Evolutionary conservation across 2,797 vertebrate species (phyloP), one percentile per base, ranked within the genome.

Genomic region (Hyperoplus lanceolatus): DNA sequence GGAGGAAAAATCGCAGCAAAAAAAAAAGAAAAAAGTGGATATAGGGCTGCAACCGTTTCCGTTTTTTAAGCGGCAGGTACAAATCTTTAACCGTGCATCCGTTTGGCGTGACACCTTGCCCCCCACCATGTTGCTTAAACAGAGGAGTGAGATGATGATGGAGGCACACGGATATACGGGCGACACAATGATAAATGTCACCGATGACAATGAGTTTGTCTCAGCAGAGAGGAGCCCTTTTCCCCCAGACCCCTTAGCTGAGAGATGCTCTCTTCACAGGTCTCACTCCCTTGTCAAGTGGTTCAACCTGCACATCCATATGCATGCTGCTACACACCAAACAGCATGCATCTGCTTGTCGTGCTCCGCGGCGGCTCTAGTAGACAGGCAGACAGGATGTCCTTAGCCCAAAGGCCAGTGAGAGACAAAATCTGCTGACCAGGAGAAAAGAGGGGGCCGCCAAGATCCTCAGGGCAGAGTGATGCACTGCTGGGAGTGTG

Each of bases 161-260:
- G 70, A 70, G 80, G 70, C 73, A 48, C 56, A 8, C 65, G 61
- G 83, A 90, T 92, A 84, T 87, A 84, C 88, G 87, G 79, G 77
- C 62, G 77, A 90, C 89, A 90, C 89, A 36, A 64, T 64, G 87
- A 91, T 93, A 96, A 96, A 95, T 95, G 95, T 95, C 94, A 95
- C 73, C 58, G 50, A 85, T 92, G 92, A 94, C 94, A 93, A 83
- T 89, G 87, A 80, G 79, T 87, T 89, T 89, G 93, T 95, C 91
- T 66, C 82, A 77, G 80, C 65, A 8, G 67, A 86, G 87, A 89
- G 88, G 91, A 95, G 94, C 91, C 94, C 95, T 95, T 95, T 95
- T 83, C 77, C 81, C 81, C 3, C 55, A n/a, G 87, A 93, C 93
- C 92, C 92, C 82, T 29, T 29, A 29, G 29, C 78, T 55, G 92